These are phyloP conservation scores for Sciurus vulgaris DNA, from an alignment of 2,797 vertebrate species.

Conservation along the genomic window DNA sequence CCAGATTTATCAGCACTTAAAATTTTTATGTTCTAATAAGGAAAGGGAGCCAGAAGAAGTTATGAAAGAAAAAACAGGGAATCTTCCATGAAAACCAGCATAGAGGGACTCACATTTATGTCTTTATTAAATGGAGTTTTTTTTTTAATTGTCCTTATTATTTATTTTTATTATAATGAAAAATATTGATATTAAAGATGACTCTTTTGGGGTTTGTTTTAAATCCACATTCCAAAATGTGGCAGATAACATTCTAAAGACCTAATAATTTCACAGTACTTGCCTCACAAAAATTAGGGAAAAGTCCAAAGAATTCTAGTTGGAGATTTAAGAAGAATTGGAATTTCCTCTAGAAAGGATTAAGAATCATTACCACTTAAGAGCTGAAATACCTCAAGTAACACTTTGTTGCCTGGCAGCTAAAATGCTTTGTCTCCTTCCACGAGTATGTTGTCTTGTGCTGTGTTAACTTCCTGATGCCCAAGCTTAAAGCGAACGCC, in stretches of 20 bases:
- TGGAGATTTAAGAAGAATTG: constrained; percentile 56
- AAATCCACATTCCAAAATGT: constrained; percentile 55
- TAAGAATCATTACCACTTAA: background rate
- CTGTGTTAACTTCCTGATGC: constrained; percentile 77
- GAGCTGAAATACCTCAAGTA: constrained; percentile 22
- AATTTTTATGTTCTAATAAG: constrained; percentile 36
- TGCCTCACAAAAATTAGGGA: constrained; percentile 56
- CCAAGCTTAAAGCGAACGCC: constrained; percentile 58
- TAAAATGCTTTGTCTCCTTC: constrained; percentile 57
- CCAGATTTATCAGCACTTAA: constrained; percentile 21
- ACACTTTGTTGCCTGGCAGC: constrained; percentile 62
- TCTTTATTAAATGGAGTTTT: constrained; percentile 48
- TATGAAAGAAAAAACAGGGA: constrained; percentile 3
- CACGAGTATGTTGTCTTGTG: constrained; percentile 74
- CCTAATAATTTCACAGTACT: constrained; percentile 45
- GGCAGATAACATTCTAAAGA: background rate
- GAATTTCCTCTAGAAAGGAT: constrained; percentile 47
- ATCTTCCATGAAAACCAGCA: constrained; percentile 29
- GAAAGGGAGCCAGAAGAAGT: background rate
- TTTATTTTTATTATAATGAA: constrained; percentile 70
- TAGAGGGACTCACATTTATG: constrained; percentile 36
- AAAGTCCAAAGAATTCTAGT: constrained; percentile 37
- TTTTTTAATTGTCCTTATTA: background rate
- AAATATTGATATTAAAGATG: constrained; percentile 40
- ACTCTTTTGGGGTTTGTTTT: constrained; percentile 58